Percentiles rank a stretch among this genome's conserved stretches.
Conservation (phyloP, 2,888 invertebrate genomes). For the Eledona agricola region DNA sequence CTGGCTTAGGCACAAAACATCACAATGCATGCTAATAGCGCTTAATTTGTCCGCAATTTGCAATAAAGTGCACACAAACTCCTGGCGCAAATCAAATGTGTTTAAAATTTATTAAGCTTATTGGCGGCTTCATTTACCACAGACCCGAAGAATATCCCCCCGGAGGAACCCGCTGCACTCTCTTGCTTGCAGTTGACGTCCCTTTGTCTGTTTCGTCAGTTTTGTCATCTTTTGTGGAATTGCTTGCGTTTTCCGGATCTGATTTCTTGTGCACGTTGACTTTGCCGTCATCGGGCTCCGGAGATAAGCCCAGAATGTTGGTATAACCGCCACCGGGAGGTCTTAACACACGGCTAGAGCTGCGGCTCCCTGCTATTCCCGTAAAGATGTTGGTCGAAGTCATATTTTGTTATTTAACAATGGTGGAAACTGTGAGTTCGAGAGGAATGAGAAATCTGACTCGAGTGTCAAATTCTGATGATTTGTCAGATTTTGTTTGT, state of each 20-base stretch:
- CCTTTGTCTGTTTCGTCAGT: conserved; percentile 40
- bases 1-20: conserved; percentile 10
- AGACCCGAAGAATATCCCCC: conserved; percentile 53
- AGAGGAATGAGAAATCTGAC: conserved; percentile 11
- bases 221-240: conserved; percentile 40
- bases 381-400: conserved; percentile 57
- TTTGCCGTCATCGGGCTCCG: conserved; percentile 41
- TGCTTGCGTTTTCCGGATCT: too few species aligned
- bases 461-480: conserved; percentile 12
- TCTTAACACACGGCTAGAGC: conserved; percentile 62
- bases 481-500: too few species aligned
- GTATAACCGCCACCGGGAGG: conserved; percentile 64
- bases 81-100: too few species aligned
- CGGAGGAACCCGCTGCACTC: conserved; percentile 46
- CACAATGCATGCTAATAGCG: conserved; percentile 9
- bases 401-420: conserved; percentile 54
- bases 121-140: conserved; percentile 46
- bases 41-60: too few species aligned
- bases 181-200: background rate
- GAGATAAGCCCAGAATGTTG: conserved; percentile 57
- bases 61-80: conserved; percentile 7
- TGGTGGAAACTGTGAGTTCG: too few species aligned
- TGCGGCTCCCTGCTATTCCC: conserved; percentile 50
- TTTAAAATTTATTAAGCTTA: too few species aligned
- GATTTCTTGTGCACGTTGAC: too few species aligned